Evolutionary conservation across 2,888 invertebrate genomes (phyloP), one percentile per base, ranked within the genome.

Genomic region (Timema podura): DNA sequence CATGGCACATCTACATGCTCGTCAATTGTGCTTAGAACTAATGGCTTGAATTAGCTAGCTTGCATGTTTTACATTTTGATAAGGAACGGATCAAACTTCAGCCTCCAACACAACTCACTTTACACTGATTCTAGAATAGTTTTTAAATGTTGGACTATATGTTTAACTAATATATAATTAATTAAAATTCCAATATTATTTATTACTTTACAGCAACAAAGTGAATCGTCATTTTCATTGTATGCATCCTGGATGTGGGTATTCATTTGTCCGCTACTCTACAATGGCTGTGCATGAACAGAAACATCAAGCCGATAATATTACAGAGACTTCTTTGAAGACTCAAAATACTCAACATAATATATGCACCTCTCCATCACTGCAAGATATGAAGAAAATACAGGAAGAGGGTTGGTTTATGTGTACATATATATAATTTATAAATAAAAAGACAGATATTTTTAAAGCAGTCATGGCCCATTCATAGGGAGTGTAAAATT

Each of bases 161-260:
- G 30, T 30, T 30, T 30, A 30, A 3, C 30, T 30, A 30, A 30
- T 30, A 30, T 30, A 30, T 30, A 30, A 30, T 30, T 30, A 30
- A 30, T 30, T 30, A 30, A 30, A 30, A 30, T 66, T 9, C 48
- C 49, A 11, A 51, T 51, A n/a, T 13, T 51, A 46, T 69, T 64
- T 48, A 65, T 72, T 74, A 46, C 9, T 70, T 70, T 74, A 9
- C 68, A 88, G 89, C 79, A 91, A 90, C 78, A 86, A 87, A 76
- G 82, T 87, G n/a, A 89, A 88, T 76, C 83, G 89, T 46, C 92
- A 92, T 80, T 92, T 90, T 79, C 92, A 92, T 79, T 92, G 92
- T 79, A 86, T 88, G 0, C 81, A 89, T 68, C 85, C 87, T 0
- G 85, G 85, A 73, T 92, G 91, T 79, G 88, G 88, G 74, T 91